Evolutionary conservation across 1,140 invertebrate species (phyloP).

Genomic region (Pogonomyrmex californicus): DNA sequence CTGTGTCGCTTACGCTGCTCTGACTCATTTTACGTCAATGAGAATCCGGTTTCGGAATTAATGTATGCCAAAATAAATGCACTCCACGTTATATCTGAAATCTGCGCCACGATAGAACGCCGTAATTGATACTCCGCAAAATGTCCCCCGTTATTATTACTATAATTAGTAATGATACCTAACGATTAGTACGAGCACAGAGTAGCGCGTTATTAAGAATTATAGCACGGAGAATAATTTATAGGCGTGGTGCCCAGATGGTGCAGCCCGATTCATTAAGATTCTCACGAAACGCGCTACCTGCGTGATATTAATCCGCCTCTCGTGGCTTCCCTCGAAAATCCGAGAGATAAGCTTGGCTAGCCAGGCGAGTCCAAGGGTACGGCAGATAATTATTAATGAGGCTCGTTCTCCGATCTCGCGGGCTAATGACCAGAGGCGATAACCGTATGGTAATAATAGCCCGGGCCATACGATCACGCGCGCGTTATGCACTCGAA

Average conservation of each 20-base stretch:
- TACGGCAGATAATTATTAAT: slow-evolving; percentile 65
- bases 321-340: slow-evolving; percentile 46
- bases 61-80: slow-evolving; percentile 31
- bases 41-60: slow-evolving; percentile 49
- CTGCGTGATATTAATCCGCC: slow-evolving; percentile 62
- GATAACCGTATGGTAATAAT: slow-evolving; percentile 71
- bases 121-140: slow-evolving; percentile 30
- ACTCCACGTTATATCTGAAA: slow-evolving; percentile 17
- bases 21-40: slow-evolving; percentile 75
- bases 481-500: slow-evolving; percentile 28
- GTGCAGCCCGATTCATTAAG: slow-evolving; percentile 57
- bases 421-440: slow-evolving; percentile 60
- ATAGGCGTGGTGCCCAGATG: slow-evolving; percentile 37
- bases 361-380: slow-evolving; percentile 52
- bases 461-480: slow-evolving; percentile 24
- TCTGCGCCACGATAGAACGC: not conserved
- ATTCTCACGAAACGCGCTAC: slow-evolving; percentile 63
- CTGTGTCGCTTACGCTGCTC: slow-evolving; percentile 64
- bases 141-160: slow-evolving; percentile 51
- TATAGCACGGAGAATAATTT: slow-evolving; percentile 47
- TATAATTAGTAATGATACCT: slow-evolving; percentile 55
- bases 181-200: slow-evolving; percentile 28
- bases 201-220: slow-evolving; percentile 45
- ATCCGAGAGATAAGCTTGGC: slow-evolving; percentile 49
- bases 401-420: slow-evolving; percentile 52